Evolutionary conservation across 2,113 vertebrate species (phyloP).

Genomic region (Corydoras sp.): DNA sequence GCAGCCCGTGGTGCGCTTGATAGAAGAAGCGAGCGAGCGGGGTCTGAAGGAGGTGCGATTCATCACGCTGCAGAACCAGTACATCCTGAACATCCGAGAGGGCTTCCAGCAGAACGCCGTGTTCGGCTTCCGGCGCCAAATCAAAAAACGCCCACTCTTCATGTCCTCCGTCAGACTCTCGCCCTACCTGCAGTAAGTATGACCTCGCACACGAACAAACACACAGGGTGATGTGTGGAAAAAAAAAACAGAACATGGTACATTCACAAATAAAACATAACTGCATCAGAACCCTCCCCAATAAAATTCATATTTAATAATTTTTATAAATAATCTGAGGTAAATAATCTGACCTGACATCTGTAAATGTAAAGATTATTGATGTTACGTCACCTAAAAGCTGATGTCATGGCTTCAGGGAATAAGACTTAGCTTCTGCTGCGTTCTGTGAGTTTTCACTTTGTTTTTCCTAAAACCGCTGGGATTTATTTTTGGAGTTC

Average conservation of each 20-base stretch:
- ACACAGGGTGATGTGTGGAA: background rate
- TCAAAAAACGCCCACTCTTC: slow-evolving; percentile 88
- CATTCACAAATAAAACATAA: background rate
- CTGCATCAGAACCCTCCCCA: no score
- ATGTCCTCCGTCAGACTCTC: slow-evolving; percentile 83
- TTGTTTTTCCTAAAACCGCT: no score
- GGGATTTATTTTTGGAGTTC: no score
- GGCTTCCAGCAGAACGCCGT: slow-evolving; percentile 88
- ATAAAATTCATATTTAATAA: no score
- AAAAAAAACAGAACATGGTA: no score
- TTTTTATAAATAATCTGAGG: no score
- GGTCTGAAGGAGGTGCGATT: slow-evolving; percentile 94
- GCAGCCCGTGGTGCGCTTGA: slow-evolving; percentile 87
- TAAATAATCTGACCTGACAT: no score
- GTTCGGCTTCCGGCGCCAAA: slow-evolving; percentile 84
- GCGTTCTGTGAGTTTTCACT: no score
- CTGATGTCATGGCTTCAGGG: no score
- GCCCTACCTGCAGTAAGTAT: slow-evolving; percentile 85
- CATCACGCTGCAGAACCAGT: slow-evolving; percentile 94
- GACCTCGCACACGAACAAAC: background rate
- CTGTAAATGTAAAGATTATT: no score
- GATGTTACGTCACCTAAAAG: no score
- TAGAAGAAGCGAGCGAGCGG: slow-evolving; percentile 84
- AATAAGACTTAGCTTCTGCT: no score
- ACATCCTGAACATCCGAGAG: slow-evolving; percentile 87